phyloP scores from a whole-genome alignment of 92 coral and sea anemone species.

The Metridium senile region DNA sequence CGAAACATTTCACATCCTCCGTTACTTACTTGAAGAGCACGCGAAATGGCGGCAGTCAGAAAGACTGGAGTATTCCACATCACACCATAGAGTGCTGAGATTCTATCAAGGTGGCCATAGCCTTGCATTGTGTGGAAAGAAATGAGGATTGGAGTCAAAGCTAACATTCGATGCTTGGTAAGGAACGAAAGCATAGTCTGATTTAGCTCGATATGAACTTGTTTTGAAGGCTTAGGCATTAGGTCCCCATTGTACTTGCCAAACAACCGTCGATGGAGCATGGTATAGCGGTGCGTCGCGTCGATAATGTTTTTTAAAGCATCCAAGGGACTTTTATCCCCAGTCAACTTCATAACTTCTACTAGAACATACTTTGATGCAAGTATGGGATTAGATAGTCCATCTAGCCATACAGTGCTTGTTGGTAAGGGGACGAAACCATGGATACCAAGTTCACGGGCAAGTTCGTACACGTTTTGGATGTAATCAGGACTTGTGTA shows the following conservation, averaged over 20 bases:
- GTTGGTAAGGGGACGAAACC: not conserved
- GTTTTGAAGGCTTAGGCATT: slow-evolving; percentile 32
- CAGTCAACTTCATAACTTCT: slow-evolving; percentile 25
- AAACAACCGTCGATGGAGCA: slow-evolving; percentile 44
- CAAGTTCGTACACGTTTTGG: not conserved
- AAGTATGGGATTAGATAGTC: not conserved
- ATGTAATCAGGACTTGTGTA: slow-evolving; percentile 17
- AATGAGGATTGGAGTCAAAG: slow-evolving; percentile 28
- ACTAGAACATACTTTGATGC: slow-evolving; percentile 18
- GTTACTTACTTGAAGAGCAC: not conserved
- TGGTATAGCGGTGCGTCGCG: slow-evolving; percentile 26
- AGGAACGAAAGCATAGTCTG: slow-evolving; percentile 22
- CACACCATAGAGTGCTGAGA: slow-evolving; percentile 46
- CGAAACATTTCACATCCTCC: slow-evolving; percentile 33
- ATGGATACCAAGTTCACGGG: slow-evolving; percentile 6
- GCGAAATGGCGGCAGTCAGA: slow-evolving; percentile 8
- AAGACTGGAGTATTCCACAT: slow-evolving; percentile 53
- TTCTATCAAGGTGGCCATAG: slow-evolving; percentile 38
- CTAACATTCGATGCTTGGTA: slow-evolving; percentile 11
- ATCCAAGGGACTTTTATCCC: not conserved
- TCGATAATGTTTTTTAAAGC: slow-evolving; percentile 14
- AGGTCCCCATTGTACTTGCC: slow-evolving; percentile 47
- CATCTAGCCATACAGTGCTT: slow-evolving; percentile 10
- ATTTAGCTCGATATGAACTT: slow-evolving; percentile 8
- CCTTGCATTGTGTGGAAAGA: slow-evolving; percentile 48